Evolutionary conservation across 1,140 invertebrate species (phyloP), one percentile per base, ranked within the genome.

Genomic region (Oscheius sp.): DNA sequence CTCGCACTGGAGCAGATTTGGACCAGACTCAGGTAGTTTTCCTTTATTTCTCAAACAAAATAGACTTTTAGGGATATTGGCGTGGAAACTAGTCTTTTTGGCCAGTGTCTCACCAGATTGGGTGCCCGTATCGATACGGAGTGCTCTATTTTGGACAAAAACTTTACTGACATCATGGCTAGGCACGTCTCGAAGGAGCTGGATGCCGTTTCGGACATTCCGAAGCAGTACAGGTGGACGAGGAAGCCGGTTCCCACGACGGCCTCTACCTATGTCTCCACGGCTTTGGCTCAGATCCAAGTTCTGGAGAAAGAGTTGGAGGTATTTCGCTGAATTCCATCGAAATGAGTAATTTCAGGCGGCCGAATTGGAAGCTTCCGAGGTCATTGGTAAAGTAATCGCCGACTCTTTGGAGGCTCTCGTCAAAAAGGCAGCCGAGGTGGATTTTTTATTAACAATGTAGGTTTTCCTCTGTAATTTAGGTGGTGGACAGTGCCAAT

Each of bases 141-240:
- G 10, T 63, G 61, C n/a, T 10, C 23, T 28, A 18, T 58, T 36
- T 28, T 65, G 3, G 62, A 65, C 20, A 34, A 13, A 26, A 15
- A 38, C n/a, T 49, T 65, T n/a, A 7, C 69, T 10, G 28, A 45
- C 7, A 20, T 68, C 2, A 36, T 35, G 10, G 32, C 66, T 20
- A 45, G 59, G 1, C 23, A 15, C 38, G 18, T 88, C 69, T 76
- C 77, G 46, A 69, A 76, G 45, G 80, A 84, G 38, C 76, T 87
- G 10, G 85, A 86, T 63, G 80, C 84, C 88, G 92, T 95, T 1
- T 91, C 89, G 77, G 93, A 96, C 82, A 92, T 96, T 87, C 94
- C 94, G 34, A 88, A 94, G 77, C 86, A 95, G 35, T 97, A 94
- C 29, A 49, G 94, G 79, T 90, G 93, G 82, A 97, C 94, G 0